These are phyloP conservation scores for Nemurella pictetii DNA, from an alignment of 2,888 invertebrate species.

Conservation along the genomic window DNA sequence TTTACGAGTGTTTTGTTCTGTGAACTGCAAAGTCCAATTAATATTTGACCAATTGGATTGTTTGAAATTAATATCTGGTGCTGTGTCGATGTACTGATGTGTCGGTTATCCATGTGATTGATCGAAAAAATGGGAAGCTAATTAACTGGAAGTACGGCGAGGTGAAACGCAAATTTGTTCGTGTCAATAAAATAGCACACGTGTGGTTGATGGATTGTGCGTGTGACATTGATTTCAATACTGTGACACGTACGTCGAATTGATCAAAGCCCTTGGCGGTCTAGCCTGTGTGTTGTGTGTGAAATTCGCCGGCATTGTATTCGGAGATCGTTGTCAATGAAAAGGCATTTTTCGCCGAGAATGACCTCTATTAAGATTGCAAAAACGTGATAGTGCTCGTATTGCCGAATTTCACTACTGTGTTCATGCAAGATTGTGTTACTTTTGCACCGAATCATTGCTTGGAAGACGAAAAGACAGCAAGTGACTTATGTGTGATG, in stretches of 20 bases:
- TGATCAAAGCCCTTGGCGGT: not conserved
- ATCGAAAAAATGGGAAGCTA: not conserved
- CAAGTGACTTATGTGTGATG: conserved; percentile 25
- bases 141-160: not conserved
- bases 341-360: not conserved
- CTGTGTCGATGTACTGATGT: not conserved
- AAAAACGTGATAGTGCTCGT: not conserved
- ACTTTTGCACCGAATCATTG: not conserved
- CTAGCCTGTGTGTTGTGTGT: not conserved
- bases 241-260: conserved; percentile 7
- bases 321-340: not conserved
- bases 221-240: conserved; percentile 10
- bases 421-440: not conserved
- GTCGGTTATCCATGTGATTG: not conserved
- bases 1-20: not conserved
- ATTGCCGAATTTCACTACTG: not conserved
- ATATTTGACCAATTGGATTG: not conserved
- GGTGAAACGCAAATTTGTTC: not conserved
- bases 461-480: not conserved
- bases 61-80: not conserved
- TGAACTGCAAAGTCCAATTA: not conserved
- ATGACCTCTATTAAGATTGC: not conserved
- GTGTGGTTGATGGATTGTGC: not conserved
- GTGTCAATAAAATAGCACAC: not conserved
- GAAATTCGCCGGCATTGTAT: not conserved